Conservation (phyloP, 2,113 vertebrate species). For the Perccottus glenii region DNA sequence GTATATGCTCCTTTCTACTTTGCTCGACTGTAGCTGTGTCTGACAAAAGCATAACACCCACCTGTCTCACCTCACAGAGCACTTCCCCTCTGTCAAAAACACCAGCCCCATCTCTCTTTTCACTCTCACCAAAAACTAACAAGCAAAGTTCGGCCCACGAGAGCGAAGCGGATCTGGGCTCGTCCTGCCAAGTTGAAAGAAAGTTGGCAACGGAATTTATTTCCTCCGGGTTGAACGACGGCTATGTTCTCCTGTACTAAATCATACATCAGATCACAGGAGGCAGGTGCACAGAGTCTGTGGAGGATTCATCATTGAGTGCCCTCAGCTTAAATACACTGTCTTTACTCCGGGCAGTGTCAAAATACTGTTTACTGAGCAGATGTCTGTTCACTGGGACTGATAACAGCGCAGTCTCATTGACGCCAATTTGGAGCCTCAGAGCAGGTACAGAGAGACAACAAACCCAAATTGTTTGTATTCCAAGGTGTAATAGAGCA, state of each 20-base stretch:
- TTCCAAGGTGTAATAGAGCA: constrained; percentile 7
- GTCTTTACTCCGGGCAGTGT: constrained; percentile 43
- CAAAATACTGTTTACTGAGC: constrained; percentile 45
- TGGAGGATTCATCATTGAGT: constrained; percentile 46
- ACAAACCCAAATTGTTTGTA: constrained; percentile 9
- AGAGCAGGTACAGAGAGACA: constrained; percentile 24
- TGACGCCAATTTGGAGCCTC: constrained; percentile 59
- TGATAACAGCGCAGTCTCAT: constrained; percentile 47
- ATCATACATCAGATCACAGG: constrained; percentile 58
- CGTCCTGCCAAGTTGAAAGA: constrained; percentile 64
- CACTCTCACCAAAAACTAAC: constrained; percentile 64
- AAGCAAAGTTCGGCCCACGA: constrained; percentile 67
- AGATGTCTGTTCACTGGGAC: constrained; percentile 43
- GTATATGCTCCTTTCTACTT: constrained; percentile 12
- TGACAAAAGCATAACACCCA: constrained; percentile 55
- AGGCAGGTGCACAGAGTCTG: constrained; percentile 41
- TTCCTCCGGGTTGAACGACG: constrained; percentile 50
- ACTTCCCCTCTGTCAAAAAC: constrained; percentile 70
- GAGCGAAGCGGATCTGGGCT: constrained; percentile 36
- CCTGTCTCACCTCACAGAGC: constrained; percentile 53
- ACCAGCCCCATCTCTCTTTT: constrained; percentile 62
- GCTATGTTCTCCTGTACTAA: constrained; percentile 37
- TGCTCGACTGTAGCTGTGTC: constrained; percentile 35
- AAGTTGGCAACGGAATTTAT: constrained; percentile 57
- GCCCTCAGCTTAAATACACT: constrained; percentile 40